Evolutionary conservation across 2,113 vertebrate genomes (phyloP), one percentile per base, ranked within the genome.

Genomic region (Crocuta crocuta): DNA sequence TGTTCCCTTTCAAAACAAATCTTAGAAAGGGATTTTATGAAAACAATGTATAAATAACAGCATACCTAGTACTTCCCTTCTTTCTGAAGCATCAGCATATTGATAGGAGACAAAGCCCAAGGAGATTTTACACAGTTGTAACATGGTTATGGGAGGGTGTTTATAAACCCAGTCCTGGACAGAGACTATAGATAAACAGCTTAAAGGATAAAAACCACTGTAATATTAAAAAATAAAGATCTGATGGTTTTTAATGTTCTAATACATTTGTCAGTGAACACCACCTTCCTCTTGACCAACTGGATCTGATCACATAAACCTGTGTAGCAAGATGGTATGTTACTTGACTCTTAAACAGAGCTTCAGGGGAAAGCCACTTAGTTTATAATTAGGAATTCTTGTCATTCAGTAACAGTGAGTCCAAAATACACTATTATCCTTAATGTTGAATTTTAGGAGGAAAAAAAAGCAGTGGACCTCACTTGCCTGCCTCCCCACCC

Each of bases 311-410:
- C 11, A 79, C 58, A 81, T 76, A 68, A 93, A 80, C 87, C 65
- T 71, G 5, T 55, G 13, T 48, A 79, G 80, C 66, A 94, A 95
- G 96, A 55, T 66, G 48, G n/a, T 74, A 13, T 95, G 83, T 97
- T 96, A 89, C 55, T 63, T 95, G 97, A 92, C 79, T 90, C 94
- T 97, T 97, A 97, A 95, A 96, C 33, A 39, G 70, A 63, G 15
- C 43, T 96, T 68, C 65, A 50, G 55, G 63, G 61, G 24, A 90
- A 97, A 96, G 83, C 26, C 71, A 66, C 3, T 0, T 1, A 65
- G 35, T 91, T 76, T 28, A 24, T 91, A 87, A 91, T 95, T 97
- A 89, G 78, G 91, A 85, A 83, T 97, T 97, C 96, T 88, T 97
- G 90, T 91, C 81, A 74, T 73, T 95, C 68, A 58, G 8, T 76